Percentiles rank a stretch among this genome's conserved stretches.
phyloP scores from a whole-genome alignment of 2,113 vertebrate species.

The Anoura caudifer region DNA sequence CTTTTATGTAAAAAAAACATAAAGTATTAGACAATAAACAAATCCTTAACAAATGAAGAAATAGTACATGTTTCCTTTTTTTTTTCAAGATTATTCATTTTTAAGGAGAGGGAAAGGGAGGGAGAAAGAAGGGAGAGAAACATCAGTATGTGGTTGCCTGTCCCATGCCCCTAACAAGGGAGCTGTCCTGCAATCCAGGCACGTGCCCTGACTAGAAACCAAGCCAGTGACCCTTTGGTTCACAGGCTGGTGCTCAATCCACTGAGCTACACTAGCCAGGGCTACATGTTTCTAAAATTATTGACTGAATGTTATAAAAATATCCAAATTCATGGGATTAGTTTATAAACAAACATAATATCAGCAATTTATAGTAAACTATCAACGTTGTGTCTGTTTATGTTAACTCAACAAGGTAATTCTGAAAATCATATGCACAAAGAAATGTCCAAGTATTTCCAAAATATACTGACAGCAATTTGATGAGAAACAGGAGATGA shows the following conservation, averaged over 20 bases:
- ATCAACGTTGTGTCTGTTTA: not conserved
- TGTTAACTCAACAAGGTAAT: not conserved
- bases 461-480: not conserved
- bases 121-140: no score
- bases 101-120: no score
- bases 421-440: not conserved
- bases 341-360: not conserved
- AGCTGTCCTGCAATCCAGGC: no score
- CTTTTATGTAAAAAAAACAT: not conserved
- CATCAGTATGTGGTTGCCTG: no score
- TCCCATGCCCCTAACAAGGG: no score
- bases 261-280: no score
- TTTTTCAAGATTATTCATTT: no score
- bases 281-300: not conserved
- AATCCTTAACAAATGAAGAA: not conserved
- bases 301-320: not conserved
- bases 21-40: not conserved
- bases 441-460: not conserved
- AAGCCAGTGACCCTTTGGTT: no score
- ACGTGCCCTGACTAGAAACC: no score
- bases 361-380: not conserved
- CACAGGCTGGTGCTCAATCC: no score
- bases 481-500: not conserved
- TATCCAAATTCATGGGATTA: not conserved
- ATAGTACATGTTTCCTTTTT: not conserved